phyloP scores from a whole-genome alignment of 2,113 vertebrate species.

The Sinosuthora webbiana region DNA sequence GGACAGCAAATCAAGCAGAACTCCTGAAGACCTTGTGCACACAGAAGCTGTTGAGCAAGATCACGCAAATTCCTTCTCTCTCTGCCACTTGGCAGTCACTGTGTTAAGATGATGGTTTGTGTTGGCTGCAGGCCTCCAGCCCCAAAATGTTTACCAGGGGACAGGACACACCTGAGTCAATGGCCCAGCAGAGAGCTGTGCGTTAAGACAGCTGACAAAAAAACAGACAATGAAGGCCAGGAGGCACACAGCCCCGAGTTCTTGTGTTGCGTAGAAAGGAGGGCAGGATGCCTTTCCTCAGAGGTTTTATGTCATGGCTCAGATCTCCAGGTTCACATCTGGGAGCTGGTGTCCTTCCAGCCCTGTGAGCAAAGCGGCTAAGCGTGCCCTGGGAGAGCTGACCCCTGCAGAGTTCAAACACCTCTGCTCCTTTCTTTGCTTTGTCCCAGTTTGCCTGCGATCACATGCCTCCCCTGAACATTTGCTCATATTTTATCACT shows the following conservation, averaged over 20 bases:
- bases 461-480: neutral
- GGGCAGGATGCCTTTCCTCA: neutral
- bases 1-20: neutral
- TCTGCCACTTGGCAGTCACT: neutral
- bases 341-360: neutral
- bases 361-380: fast-evolving
- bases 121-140: neutral
- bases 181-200: neutral
- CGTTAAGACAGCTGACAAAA: neutral
- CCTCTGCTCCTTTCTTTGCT: neutral
- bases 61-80: neutral
- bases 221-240: too few relatives aligned
- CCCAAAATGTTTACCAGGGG: neutral
- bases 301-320: neutral
- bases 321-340: neutral
- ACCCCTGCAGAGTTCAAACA: neutral
- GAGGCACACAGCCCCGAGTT: neutral
- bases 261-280: neutral
- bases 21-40: neutral
- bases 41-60: neutral
- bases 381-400: fast-evolving
- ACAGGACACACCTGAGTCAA: neutral
- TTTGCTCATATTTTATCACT: neutral
- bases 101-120: neutral
- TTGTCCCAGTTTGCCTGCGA: neutral